phyloP scores from a whole-genome alignment of 2,888 invertebrate genomes.

The Adineta ricciae region DNA sequence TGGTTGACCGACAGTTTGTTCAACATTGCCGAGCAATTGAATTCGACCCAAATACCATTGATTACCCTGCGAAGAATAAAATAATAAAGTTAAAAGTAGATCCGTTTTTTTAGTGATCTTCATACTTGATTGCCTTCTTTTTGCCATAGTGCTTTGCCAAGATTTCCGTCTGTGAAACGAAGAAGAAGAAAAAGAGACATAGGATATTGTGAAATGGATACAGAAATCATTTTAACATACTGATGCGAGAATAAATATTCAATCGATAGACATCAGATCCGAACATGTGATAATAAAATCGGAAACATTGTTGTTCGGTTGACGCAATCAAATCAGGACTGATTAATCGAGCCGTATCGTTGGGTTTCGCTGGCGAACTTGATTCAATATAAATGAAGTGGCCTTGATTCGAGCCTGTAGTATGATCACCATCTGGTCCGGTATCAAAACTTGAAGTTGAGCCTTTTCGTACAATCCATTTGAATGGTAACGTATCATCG shows the following conservation, averaged over 20 bases:
- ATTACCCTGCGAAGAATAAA: background rate
- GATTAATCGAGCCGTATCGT: conserved; percentile 40
- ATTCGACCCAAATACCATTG: conserved; percentile 32
- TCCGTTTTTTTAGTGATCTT: background rate
- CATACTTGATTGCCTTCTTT: conserved; percentile 34
- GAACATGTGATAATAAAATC: conserved; percentile 35
- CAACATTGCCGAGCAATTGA: background rate
- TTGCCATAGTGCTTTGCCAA: conserved; percentile 33
- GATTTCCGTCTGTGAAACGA: background rate
- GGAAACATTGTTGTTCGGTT: conserved; percentile 24
- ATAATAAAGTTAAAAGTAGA: too few species aligned
- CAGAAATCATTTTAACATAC: background rate
- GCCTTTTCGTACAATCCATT: conserved; percentile 25
- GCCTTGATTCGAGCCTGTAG: conserved; percentile 36
- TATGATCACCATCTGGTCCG: conserved; percentile 40
- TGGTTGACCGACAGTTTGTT: background rate
- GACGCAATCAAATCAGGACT: conserved; percentile 14
- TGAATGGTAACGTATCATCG: conserved; percentile 20
- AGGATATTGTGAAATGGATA: background rate
- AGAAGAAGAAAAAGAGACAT: background rate
- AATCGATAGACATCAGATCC: conserved; percentile 31
- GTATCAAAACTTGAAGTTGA: conserved; percentile 35
- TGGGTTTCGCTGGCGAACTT: conserved; percentile 36
- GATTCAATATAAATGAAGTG: conserved; percentile 34
- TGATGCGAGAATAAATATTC: conserved; percentile 1